A percentile compares a stretch with the other conserved stretches of the same genome.
phyloP scores from a whole-genome alignment of 2,888 invertebrate species.

The Noctua comes region DNA sequence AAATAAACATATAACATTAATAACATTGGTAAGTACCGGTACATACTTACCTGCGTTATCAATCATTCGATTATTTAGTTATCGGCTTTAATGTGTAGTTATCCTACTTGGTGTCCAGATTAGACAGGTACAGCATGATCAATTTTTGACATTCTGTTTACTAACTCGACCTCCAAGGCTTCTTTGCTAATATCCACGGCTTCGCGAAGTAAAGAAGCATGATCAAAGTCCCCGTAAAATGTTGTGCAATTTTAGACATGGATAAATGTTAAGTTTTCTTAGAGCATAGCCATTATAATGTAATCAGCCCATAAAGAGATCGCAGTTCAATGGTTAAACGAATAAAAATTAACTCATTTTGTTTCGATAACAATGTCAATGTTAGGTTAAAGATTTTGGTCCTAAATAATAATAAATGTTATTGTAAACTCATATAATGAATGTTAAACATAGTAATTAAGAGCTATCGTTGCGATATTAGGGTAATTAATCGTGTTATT shows the following conservation, averaged over 20 bases:
- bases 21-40: background rate
- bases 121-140: background rate
- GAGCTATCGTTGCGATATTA: slow-evolving; percentile 36
- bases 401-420: slow-evolving; percentile 37
- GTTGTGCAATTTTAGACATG: slow-evolving; percentile 15
- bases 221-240: background rate
- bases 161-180: background rate
- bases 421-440: slow-evolving; percentile 23
- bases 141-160: background rate
- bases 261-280: slow-evolving; percentile 3
- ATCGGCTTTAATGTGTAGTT: slow-evolving; percentile 28
- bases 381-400: slow-evolving; percentile 42
- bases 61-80: slow-evolving; percentile 38
- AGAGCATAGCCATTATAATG: slow-evolving; percentile 14
- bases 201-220: background rate
- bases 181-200: no score
- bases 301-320: slow-evolving; percentile 50
- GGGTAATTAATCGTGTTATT: slow-evolving; percentile 38
- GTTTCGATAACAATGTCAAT: slow-evolving; percentile 52
- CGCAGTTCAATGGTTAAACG: slow-evolving; percentile 58
- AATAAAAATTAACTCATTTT: slow-evolving; percentile 54
- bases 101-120: slow-evolving; percentile 12
- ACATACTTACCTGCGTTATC: slow-evolving; percentile 36
- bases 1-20: slow-evolving; percentile 14
- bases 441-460: slow-evolving; percentile 48